These are phyloP conservation scores for Oncopeltus fasciatus DNA, from an alignment of 1,140 invertebrate species.

Conservation along the genomic window DNA sequence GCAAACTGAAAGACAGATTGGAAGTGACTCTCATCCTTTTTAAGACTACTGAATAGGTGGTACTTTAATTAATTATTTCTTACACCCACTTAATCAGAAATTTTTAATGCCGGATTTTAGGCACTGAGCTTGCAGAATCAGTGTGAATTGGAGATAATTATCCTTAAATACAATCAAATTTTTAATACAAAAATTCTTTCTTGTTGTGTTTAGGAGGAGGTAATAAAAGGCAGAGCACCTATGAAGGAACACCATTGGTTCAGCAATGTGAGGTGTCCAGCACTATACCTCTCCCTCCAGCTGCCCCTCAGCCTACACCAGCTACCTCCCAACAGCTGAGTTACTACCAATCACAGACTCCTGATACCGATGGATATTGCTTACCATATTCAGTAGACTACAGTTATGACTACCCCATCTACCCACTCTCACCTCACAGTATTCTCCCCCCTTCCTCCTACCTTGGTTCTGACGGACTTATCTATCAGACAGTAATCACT, in stretches of 20 bases:
- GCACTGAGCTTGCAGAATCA: no score
- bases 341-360: slow-evolving; percentile 1
- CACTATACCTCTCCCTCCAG: neutral
- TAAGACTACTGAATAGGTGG: neutral
- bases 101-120: no score
- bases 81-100: neutral
- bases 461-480: slow-evolving; percentile 4
- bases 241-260: slow-evolving; percentile 8
- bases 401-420: slow-evolving; percentile 5
- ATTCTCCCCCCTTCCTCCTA: slow-evolving; percentile 8
- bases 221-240: neutral
- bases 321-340: neutral
- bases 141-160: no score
- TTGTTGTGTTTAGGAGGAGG: no score
- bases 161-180: no score
- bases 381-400: slow-evolving; percentile 11
- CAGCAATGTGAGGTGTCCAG: slow-evolving; percentile 16
- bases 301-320: neutral
- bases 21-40: neutral
- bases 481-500: slow-evolving; percentile 9
- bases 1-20: neutral
- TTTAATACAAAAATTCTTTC: no score
- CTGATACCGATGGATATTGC: neutral
- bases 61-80: neutral
- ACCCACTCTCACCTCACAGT: neutral